Evolutionary conservation across 2,888 invertebrate species (phyloP), one percentile per base, ranked within the genome.

Genomic region (Teleiodes luculella): DNA sequence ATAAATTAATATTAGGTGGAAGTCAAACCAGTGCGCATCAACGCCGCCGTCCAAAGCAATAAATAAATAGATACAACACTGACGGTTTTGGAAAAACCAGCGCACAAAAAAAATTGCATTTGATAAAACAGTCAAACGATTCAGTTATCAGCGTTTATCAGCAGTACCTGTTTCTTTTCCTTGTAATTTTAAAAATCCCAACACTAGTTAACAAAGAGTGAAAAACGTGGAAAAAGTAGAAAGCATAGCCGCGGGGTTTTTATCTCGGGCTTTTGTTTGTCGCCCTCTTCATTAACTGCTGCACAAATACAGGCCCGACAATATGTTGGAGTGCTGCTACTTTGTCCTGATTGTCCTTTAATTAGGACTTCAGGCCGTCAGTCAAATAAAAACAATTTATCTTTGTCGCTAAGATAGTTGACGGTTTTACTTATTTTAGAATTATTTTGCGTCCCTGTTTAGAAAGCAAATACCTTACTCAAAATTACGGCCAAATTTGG

Each of bases 231-330:
- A 58, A 64, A 71, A 68, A 67, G 65, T 57, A 48, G 60, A 52
- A 51, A 53, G 54, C 61, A 54, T 45, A 28, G 60, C 68, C 62
- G 55, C 59, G 55, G 69, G 62, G 51, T 55, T 70, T 70, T 70
- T 68, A 70, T 73, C 68, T 70, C 65, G 57, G 57, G 62, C 68
- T 66, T 64, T 72, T 72, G 69, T 72, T 68, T 65, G 61, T 52
- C 43, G 49, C 57, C 18, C 58, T 66, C 67, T 72, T 70, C 70
- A 68, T 72, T 71, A 69, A 64, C 65, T 59, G 62, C 59, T 58
- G 60, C 50, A 57, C 57, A 60, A 55, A 55, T 47, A 55, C 46
- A 57, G 60, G 58, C 58, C 56, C 62, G 62, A 65, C 67, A 58
- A 57, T 70, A 69, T 70, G 68, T 50, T 36, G 30, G 45, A 55